phyloP scores from a whole-genome alignment of 2,888 invertebrate genomes.

The Heliconius erato region DNA sequence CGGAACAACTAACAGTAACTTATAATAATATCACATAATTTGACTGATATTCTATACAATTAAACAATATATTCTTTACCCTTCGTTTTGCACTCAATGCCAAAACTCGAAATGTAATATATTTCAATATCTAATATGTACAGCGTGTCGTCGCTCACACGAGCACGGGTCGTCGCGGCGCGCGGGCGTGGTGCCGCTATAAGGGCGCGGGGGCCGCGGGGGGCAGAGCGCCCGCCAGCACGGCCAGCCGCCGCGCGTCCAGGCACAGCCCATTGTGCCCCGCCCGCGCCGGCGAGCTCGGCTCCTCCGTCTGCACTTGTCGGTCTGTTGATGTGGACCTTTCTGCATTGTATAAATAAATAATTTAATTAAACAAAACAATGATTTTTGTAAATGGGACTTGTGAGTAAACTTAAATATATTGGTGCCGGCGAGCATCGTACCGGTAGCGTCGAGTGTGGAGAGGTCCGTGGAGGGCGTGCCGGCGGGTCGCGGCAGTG shows the following conservation, averaged over 20 bases:
- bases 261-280: conserved; percentile 58
- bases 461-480: conserved; percentile 70
- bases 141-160: conserved; percentile 43
- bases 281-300: conserved; percentile 42
- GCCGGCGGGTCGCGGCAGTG: conserved; percentile 59
- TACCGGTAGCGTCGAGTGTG: conserved; percentile 58
- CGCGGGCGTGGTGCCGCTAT: conserved; percentile 14
- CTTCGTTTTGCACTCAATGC: background rate
- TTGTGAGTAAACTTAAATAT: background rate
- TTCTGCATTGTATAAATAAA: conserved; percentile 56
- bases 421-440: background rate
- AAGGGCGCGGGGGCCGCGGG: conserved; percentile 34
- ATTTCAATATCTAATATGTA: background rate
- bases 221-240: conserved; percentile 55
- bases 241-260: conserved; percentile 61
- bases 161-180: conserved; percentile 47
- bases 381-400: background rate
- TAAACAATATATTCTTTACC: background rate
- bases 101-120: background rate
- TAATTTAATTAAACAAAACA: background rate
- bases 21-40: conserved; percentile 52
- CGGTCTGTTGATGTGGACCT: conserved; percentile 67
- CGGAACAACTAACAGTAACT: conserved; percentile 47
- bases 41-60: conserved; percentile 42
- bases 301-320: conserved; percentile 76